Percentiles rank a stretch among this genome's conserved stretches.
These are phyloP conservation scores for Solenodon paradoxus DNA, from an alignment of 2,113 vertebrate species.

Conservation along the genomic window DNA sequence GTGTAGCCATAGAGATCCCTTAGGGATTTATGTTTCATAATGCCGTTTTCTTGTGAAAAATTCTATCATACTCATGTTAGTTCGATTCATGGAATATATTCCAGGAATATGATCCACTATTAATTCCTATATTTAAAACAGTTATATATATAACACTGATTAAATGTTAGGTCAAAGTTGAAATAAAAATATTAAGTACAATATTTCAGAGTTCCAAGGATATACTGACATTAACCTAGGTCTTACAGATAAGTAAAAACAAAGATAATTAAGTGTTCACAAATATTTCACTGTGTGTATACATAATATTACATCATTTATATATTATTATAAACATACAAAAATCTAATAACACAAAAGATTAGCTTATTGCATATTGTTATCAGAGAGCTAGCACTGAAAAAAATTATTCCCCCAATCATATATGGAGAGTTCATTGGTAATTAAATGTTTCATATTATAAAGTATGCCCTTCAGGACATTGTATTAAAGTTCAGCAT, in stretches of 20 bases:
- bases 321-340: neutral
- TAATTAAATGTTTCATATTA: neutral
- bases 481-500: neutral
- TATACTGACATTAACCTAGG: neutral
- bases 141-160: constrained; percentile 22
- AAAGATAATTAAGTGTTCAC: neutral
- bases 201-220: neutral
- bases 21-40: neutral
- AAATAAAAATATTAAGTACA: neutral
- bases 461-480: neutral
- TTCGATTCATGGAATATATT: constrained; percentile 25
- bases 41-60: neutral
- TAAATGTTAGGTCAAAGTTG: constrained; percentile 17
- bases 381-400: neutral
- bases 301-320: neutral
- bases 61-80: neutral
- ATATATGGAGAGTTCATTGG: neutral
- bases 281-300: neutral
- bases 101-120: neutral
- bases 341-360: neutral
- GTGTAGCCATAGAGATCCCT: neutral
- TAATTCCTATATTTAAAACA: constrained; percentile 11
- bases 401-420: neutral
- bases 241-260: neutral
- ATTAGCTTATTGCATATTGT: neutral